These are phyloP conservation scores for Momotus momota DNA, from an alignment of 2,797 vertebrate genomes.

Conservation along the genomic window DNA sequence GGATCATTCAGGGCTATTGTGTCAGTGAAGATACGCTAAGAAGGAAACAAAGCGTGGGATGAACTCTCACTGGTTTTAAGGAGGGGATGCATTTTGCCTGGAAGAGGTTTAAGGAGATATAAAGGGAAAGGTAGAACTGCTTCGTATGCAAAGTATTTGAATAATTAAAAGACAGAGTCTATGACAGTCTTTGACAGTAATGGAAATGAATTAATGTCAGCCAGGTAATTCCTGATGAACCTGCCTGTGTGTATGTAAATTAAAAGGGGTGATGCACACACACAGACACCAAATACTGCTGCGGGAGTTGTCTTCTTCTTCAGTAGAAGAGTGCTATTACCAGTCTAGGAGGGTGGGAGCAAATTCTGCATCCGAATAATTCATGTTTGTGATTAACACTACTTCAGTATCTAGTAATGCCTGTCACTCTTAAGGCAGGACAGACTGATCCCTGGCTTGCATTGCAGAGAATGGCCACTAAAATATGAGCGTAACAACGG, in stretches of 20 bases:
- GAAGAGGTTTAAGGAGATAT: not conserved
- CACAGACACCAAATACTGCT: not conserved
- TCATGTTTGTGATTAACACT: not conserved
- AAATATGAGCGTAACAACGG: not conserved
- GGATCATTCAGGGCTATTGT: not conserved
- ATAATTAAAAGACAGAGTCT: slow-evolving; percentile 13
- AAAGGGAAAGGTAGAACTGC: not conserved
- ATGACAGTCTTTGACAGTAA: slow-evolving; percentile 7
- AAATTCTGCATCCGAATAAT: not conserved
- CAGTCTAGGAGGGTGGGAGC: not conserved
- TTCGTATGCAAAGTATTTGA: slow-evolving; percentile 8
- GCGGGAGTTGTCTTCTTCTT: not conserved
- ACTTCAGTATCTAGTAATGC: not conserved
- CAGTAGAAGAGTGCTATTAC: not conserved
- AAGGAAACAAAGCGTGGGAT: not conserved
- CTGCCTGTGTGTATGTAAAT: not conserved
- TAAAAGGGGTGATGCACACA: not conserved
- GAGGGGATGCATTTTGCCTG: not conserved
- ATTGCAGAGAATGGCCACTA: not conserved
- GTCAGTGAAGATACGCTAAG: not conserved
- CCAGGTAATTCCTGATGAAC: slow-evolving; percentile 59
- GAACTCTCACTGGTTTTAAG: not conserved
- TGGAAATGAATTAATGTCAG: slow-evolving; percentile 36
- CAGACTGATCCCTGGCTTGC: not conserved
- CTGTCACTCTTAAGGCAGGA: not conserved